Percentiles rank a stretch among this genome's conserved stretches.
phyloP scores from a whole-genome alignment of 2,113 vertebrate genomes.

The Himantopus leucocephalus region DNA sequence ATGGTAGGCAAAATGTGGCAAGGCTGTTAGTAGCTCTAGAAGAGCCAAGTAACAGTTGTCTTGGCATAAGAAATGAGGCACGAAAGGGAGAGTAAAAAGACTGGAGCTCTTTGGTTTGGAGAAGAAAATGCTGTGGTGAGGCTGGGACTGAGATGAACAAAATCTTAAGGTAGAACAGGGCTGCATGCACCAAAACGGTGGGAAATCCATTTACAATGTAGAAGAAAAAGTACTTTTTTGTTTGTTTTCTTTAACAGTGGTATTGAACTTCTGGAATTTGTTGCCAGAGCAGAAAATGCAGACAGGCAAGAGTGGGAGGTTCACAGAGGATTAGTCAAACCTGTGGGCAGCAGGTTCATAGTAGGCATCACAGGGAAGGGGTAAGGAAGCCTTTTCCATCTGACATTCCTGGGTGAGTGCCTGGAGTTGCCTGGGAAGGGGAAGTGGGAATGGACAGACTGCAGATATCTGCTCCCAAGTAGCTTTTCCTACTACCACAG shows the following conservation, averaged over 20 bases:
- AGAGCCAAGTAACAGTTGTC: not conserved
- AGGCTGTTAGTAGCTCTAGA: not conserved
- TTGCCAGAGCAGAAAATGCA: not conserved
- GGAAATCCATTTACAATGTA: not conserved
- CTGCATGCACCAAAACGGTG: not conserved
- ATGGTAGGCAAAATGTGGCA: not conserved
- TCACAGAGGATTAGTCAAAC: not conserved
- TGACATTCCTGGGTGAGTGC: not conserved
- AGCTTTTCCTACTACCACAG: not conserved
- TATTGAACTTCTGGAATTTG: not conserved
- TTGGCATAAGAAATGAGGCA: not conserved
- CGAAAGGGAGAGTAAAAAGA: not conserved
- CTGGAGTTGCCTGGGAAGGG: not conserved
- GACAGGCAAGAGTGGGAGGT: not conserved
- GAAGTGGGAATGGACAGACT: not conserved
- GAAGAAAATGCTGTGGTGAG: not conserved
- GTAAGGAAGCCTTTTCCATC: not conserved
- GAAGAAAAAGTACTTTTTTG: not conserved
- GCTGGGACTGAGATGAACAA: not conserved
- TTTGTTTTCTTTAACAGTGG: not conserved
- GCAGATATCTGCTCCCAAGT: not conserved
- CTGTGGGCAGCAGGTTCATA: not conserved
- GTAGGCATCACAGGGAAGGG: fast-evolving
- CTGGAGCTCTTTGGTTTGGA: not conserved
- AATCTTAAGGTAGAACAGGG: not conserved